Evolutionary conservation across 1,140 invertebrate genomes (phyloP), one percentile per base, ranked within the genome.

Genomic region (Drosophila persimilis): DNA sequence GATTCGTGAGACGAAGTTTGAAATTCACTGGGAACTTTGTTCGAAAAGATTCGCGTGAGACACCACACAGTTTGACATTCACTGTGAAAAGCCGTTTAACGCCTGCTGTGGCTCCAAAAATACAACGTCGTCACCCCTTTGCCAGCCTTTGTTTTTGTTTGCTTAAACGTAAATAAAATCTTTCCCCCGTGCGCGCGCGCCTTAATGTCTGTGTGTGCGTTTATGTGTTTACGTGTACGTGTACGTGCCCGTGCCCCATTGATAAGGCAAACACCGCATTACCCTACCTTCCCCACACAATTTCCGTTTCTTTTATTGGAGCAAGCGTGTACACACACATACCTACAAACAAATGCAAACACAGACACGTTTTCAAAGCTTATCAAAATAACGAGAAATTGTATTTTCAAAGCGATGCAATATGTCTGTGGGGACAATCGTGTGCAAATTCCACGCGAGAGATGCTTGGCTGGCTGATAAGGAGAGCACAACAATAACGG

Each of bases 371-470:
- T 65, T 69, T 8, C 52, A 45, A 71, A 64, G 69, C 61, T 70
- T 77, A 85, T 86, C 81, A 81, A 77, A 46, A 46, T 35, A 41
- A 45, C 66, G 41, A 50, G 52, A 60, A 81, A 77, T 77, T 86
- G 74, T 58, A 74, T 81, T 81, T 86, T 71, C 62, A 65, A 65
- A 74, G 4, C 73, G 44, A 83, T 77, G 77, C 72, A 80, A 64
- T 72, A 60, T 73, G 71, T 60, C 45, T 73, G 72, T 60, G 41
- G 44, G 55, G 45, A 45, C 29, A 67, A 76, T 44, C 44, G 66
- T 58, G 73, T 73, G 81, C 57, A 69, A 65, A 62, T 55, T 70
- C 52, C 60, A 73, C 53, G 73, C 26, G 44, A 56, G 24, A 43
- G 54, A 74, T 64, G 56, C 61, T 63, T 52, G 26, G 53, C 39